Evolutionary conservation across 2,113 vertebrate genomes (phyloP), one percentile per base, ranked within the genome.

Genomic region (Phyllostomus discolor): DNA sequence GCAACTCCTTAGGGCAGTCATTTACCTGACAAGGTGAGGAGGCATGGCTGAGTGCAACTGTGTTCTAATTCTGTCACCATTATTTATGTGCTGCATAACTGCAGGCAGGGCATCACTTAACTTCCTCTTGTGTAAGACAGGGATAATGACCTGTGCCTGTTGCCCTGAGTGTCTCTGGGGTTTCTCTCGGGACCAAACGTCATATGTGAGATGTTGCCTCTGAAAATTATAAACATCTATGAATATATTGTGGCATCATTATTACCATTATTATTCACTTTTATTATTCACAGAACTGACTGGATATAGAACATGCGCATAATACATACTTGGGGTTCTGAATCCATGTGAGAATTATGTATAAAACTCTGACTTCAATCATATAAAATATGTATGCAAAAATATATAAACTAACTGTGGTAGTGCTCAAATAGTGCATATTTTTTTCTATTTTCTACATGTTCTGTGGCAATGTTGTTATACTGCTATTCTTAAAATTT

Each of bases 361-460:
- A 12, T 15, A 35, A 72, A 59, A 81, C 15, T 33, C 81, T 83
- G 64, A 19, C 72, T 78, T 2, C 15, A 85, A n/a, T 64, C 64
- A 90, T 20, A 46, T n/a, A 87, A 90, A 86, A 62, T 38, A 69
- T 2, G 38, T 26, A 48, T 26, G 20, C 57, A 90, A 78, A 86
- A 66, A 81, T 28, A 81, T 81, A 24, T 15, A 80, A 20, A 26
- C 50, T 38, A 81, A 88, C 22, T 33, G 12, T 41, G 7, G 57
- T 33, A 50, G 81, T 75, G 11, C 81, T 66, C 35, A 41, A 76
- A 95, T 14, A 64, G 46, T 67, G 5, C 1, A 0, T 52, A 35
- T 81, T 92, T 62, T 62, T 59, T 91, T 91, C 88, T 76, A 35
- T 83, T 92, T 89, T 80, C 79, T 79, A 76, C 80, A 26, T 79